Evolutionary conservation across 2,888 invertebrate genomes (phyloP).

Genomic region (Chrysolina oricalcia): DNA sequence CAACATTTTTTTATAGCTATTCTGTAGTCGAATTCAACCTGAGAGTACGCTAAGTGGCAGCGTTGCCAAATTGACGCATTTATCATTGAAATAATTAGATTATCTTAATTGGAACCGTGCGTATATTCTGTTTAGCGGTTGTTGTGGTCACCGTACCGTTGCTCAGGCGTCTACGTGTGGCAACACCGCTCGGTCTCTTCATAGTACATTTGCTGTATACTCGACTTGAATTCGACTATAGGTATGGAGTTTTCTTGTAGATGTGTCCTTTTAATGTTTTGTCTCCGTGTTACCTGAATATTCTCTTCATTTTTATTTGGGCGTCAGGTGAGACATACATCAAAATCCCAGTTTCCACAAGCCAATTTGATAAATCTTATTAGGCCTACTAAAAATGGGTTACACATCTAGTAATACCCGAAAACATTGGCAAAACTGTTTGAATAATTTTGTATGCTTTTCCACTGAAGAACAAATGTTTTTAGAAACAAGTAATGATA

Average conservation of each 20-base stretch:
- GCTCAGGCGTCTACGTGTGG: too few relatives aligned
- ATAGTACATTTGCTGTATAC: too few relatives aligned
- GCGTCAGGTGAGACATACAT: conserved; percentile 47
- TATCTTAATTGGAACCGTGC: too few relatives aligned
- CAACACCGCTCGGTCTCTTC: too few relatives aligned
- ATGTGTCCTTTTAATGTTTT: neutral
- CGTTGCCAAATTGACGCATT: too few relatives aligned
- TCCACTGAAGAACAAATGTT: conserved; percentile 34
- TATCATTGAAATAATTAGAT: too few relatives aligned
- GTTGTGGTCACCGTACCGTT: too few relatives aligned
- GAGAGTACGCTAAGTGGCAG: too few relatives aligned
- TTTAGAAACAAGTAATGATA: conserved; percentile 77
- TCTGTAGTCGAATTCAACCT: too few relatives aligned
- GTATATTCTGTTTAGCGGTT: too few relatives aligned
- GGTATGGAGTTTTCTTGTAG: neutral
- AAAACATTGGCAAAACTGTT: too few relatives aligned
- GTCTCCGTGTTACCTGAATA: neutral
- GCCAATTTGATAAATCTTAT: neutral
- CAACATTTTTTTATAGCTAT: too few relatives aligned
- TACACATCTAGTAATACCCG: neutral
- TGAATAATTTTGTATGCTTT: neutral
- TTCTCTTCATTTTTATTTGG: conserved; percentile 35
- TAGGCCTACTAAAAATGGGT: conserved; percentile 30
- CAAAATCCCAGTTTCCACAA: conserved; percentile 36
- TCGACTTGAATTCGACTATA: neutral